These are phyloP conservation scores for Gephyroberyx darwinii DNA, from an alignment of 2,797 vertebrate species.

Conservation along the genomic window DNA sequence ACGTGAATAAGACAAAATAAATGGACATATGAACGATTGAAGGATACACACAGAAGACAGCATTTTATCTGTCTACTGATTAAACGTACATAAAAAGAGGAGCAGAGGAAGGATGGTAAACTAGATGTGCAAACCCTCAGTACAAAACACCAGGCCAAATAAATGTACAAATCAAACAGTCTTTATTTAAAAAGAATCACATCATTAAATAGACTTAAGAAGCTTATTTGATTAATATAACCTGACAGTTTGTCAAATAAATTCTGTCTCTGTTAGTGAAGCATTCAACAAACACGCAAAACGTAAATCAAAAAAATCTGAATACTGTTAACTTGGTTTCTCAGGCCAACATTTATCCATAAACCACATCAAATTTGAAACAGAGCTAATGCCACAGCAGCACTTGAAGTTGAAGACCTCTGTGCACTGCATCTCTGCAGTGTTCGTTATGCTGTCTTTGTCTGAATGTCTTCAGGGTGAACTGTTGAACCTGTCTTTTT, in stretches of 20 bases:
- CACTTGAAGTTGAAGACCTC: constrained; percentile 29
- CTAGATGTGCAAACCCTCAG: constrained; percentile 2
- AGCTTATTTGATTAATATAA: constrained; percentile 9
- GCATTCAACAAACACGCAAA: constrained; percentile 49
- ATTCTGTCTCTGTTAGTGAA: constrained; percentile 56
- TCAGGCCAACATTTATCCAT: constrained; percentile 47
- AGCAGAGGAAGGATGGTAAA: constrained; percentile 29
- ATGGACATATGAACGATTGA: constrained; percentile 65
- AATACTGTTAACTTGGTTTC: constrained; percentile 60
- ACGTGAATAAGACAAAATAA: constrained; percentile 62
- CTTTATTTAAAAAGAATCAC: constrained; percentile 71
- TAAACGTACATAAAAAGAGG: constrained; percentile 30
- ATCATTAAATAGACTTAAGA: constrained; percentile 31
- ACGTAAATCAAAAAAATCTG: constrained; percentile 45
- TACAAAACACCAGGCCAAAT: constrained; percentile 2
- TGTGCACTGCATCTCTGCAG: constrained; percentile 8
- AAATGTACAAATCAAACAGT: constrained; percentile 58
- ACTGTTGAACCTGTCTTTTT: constrained; percentile 20
- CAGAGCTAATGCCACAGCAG: constrained; percentile 44
- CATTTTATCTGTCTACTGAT: constrained; percentile 51
- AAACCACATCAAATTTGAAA: constrained; percentile 20
- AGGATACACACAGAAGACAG: constrained; percentile 39
- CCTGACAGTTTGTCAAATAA: constrained; percentile 48
- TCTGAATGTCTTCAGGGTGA: constrained; percentile 22
- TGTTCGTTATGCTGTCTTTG: background rate